Evolutionary conservation across 2,888 invertebrate species (phyloP), one percentile per base, ranked within the genome.

Genomic region (Cryptocephalus primarius): DNA sequence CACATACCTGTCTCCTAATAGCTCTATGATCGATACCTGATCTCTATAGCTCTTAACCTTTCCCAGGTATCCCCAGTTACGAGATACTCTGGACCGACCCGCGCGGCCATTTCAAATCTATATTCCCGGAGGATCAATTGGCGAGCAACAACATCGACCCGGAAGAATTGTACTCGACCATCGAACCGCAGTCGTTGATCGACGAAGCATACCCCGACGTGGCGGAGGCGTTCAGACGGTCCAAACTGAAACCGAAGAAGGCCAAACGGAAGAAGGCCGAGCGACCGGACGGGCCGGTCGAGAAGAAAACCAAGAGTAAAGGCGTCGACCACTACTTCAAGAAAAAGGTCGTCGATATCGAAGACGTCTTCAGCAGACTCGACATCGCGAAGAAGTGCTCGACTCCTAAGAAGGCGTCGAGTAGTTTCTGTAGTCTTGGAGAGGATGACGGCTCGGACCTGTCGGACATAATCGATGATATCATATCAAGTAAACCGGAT

Each of bases 21-120:
- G n/a, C n/a, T n/a, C n/a, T n/a, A n/a, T n/a, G n/a, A 40, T 2
- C 11, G 12, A 13, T n/a, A 9, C 9, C n/a, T n/a, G n/a, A n/a
- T n/a, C n/a, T n/a, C n/a, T n/a, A n/a, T n/a, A n/a, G n/a, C n/a
- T n/a, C n/a, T n/a, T 44, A 34, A 22, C 13, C 22, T n/a, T 22
- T 44, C 66, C 63, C 55, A 79, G 79, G 83, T 44, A 75, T 85
- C 10, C 74, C 80, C 1, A 80, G 84, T 62, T 83, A 80, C 58
- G 86, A 87, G 71, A 75, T 88, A 9, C 67, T 80, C 8, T 88
- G 88, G 88, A 62, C 66, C 32, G 83, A 83, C 57, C 71, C 75
- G 8, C 68, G 74, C 31, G 72, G 73, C 1, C 72, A 66, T 43
- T 78, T 83, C 46, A 73, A 76, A 39, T 75, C 74, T 13, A 63